Evolutionary conservation across 2,888 invertebrate species (phyloP).

Genomic region (Apoda limacodes): DNA sequence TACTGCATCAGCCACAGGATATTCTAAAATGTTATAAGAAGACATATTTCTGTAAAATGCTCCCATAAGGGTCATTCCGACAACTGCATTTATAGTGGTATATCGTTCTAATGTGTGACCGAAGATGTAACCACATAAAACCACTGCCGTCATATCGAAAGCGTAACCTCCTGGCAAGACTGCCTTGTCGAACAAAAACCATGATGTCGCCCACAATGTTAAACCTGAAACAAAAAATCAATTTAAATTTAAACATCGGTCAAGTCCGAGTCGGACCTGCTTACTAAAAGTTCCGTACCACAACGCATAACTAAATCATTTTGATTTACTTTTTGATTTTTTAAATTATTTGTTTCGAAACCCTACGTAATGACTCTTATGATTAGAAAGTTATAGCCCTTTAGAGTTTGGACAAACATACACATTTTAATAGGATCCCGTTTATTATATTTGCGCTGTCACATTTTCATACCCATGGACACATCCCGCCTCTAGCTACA

Average conservation of each 20-base stretch:
- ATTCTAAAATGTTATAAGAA: constrained; percentile 38
- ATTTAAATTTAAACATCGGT: constrained; percentile 3
- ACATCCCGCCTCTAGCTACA: no score
- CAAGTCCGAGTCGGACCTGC: constrained; percentile 2
- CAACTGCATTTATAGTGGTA: constrained; percentile 48
- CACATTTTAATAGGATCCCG: no score
- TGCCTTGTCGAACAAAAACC: constrained; percentile 43
- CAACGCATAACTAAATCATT: no score
- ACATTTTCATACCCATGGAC: no score
- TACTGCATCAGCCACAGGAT: constrained; percentile 39
- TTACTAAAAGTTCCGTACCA: no score
- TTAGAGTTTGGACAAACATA: no score
- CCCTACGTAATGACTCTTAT: no score
- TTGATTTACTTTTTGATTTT: no score
- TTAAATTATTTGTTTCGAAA: no score
- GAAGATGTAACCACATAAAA: constrained; percentile 42
- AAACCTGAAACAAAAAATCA: constrained; percentile 35
- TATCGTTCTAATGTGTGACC: constrained; percentile 54
- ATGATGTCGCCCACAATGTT: constrained; percentile 46
- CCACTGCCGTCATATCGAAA: constrained; percentile 45
- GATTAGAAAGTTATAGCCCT: no score
- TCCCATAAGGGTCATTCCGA: constrained; percentile 57
- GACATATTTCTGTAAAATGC: constrained; percentile 47
- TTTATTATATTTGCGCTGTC: no score
- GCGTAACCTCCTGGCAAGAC: constrained; percentile 41